A percentile compares a stretch with the other conserved stretches of the same genome.
Evolutionary conservation across 2,888 invertebrate genomes (phyloP).

Genomic region (Tholera decimalis): DNA sequence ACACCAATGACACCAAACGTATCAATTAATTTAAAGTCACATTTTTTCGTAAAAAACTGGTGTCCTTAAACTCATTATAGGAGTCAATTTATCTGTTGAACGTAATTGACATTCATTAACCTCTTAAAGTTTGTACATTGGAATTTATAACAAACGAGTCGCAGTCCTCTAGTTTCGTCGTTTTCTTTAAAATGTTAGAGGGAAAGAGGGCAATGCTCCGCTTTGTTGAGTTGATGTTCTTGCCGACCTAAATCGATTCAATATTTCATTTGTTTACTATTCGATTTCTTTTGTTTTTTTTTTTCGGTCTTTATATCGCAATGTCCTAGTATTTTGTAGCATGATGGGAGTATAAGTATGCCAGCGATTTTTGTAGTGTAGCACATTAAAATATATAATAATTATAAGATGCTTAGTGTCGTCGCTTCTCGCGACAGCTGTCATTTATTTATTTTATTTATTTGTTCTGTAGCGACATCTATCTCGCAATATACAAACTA

Average conservation of each 20-base stretch:
- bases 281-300: background rate
- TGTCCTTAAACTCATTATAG: slow-evolving; percentile 51
- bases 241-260: background rate
- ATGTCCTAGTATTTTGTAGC: too few relatives aligned
- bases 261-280: background rate
- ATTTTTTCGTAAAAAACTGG: slow-evolving; percentile 49
- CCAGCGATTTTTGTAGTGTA: too few relatives aligned
- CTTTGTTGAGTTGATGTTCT: slow-evolving; percentile 12
- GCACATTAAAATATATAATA: too few relatives aligned
- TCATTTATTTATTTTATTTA: too few relatives aligned
- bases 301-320: background rate
- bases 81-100: slow-evolving; percentile 56
- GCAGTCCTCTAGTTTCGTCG: slow-evolving; percentile 3
- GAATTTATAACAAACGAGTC: slow-evolving; percentile 55
- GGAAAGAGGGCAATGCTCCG: background rate
- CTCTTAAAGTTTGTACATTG: slow-evolving; percentile 53
- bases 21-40: slow-evolving; percentile 1
- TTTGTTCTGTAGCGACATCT: too few relatives aligned
- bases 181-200: slow-evolving; percentile 25
- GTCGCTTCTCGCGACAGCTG: too few relatives aligned
- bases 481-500: too few relatives aligned
- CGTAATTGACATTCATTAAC: slow-evolving; percentile 64
- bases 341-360: too few relatives aligned
- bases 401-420: too few relatives aligned
- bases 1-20: slow-evolving; percentile 21